Conservation (phyloP, 1,140 invertebrate species). For the Bombus confusus region DNA sequence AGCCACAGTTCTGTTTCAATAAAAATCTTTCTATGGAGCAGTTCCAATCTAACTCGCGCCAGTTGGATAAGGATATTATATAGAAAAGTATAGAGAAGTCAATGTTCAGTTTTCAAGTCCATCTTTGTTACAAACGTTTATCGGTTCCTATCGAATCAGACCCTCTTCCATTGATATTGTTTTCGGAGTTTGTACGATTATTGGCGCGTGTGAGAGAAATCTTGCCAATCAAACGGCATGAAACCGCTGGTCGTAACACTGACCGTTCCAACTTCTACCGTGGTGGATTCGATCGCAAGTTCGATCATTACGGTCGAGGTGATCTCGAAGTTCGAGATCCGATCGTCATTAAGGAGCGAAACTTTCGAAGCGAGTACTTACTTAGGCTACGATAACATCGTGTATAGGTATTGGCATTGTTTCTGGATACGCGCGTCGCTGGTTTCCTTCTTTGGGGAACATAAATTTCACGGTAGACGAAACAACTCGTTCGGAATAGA, state of each 20-base stretch:
- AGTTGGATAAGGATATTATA: neutral
- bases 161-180: neutral
- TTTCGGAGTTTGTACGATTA: neutral
- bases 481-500: neutral
- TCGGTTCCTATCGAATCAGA: neutral
- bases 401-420: neutral
- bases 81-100: neutral
- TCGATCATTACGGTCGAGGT: constrained; percentile 21
- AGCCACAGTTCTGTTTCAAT: neutral
- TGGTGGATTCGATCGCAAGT: constrained; percentile 24
- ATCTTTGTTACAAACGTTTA: neutral
- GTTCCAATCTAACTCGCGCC: neutral
- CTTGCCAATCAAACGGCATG: neutral
- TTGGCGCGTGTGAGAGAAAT: neutral
- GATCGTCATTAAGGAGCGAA: constrained; percentile 6
- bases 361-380: neutral
- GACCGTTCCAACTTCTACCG: constrained; percentile 20
- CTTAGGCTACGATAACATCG: neutral
- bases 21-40: neutral
- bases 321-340: neutral
- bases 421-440: neutral
- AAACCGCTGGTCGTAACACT: constrained; percentile 11
- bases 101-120: neutral
- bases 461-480: constrained; percentile 10
- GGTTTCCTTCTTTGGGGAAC: neutral